Conservation (phyloP, 1,140 invertebrate genomes). For the Sitophilus oryzae region DNA sequence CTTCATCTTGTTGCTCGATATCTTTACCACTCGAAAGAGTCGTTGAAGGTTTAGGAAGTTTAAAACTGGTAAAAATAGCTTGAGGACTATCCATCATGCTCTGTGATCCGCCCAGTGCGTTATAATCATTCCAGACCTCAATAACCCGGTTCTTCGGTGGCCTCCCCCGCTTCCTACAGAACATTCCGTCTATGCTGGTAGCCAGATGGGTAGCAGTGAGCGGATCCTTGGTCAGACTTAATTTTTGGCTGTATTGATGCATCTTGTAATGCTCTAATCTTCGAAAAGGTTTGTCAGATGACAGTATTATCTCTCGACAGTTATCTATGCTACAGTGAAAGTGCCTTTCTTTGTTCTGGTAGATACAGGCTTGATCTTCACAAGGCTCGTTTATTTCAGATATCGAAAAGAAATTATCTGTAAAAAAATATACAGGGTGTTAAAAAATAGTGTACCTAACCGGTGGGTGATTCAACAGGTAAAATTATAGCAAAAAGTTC, state of each 20-base stretch:
- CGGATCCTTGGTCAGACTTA: constrained; percentile 50
- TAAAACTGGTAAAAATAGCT: constrained; percentile 90
- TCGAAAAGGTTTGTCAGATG: constrained; percentile 77
- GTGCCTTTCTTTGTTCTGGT: constrained; percentile 73
- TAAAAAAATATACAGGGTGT: constrained; percentile 41
- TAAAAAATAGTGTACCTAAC: too few species aligned
- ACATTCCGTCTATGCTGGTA: constrained; percentile 79
- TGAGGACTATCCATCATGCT: constrained; percentile 63
- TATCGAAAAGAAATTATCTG: constrained; percentile 69
- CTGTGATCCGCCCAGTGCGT: constrained; percentile 50
- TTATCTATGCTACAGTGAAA: constrained; percentile 86
- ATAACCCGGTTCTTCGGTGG: constrained; percentile 89
- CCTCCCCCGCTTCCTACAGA: constrained; percentile 80
- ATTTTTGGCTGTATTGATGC: constrained; percentile 60
- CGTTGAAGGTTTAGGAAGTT: constrained; percentile 69
- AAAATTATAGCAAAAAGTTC: too few species aligned
- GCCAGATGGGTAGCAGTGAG: constrained; percentile 59
- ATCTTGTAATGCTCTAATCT: constrained; percentile 86
- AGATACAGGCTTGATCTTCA: constrained; percentile 66
- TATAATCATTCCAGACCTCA: constrained; percentile 78
- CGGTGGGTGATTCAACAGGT: too few species aligned
- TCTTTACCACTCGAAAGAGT: constrained; percentile 50
- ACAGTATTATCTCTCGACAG: constrained; percentile 77
- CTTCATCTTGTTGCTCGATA: constrained; percentile 33
- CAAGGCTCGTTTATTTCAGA: constrained; percentile 56